Base-by-base conservation (phyloP, 2,888 invertebrate genomes). In the Spilosoma lubricipeda region DNA sequence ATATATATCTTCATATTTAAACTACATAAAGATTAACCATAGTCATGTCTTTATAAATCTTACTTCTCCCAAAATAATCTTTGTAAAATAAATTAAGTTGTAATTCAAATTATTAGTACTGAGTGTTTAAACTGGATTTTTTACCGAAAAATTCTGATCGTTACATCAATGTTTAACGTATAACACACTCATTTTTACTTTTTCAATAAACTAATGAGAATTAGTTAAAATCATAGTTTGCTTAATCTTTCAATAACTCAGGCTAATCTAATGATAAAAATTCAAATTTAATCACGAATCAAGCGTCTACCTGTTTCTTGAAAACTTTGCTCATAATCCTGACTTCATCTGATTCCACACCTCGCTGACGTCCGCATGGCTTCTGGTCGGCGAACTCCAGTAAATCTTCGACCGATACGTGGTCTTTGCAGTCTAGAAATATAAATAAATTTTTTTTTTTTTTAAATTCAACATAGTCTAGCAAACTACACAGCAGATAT, bases 391-490 rank as follows among this genome's bases (percentile, higher is more conserved):
- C 98, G 88, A 99, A 99, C 90, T 99, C 98, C 73, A 99, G 92
- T 74, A 99, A 94, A 93, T 99, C 99, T 91, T 99, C 99, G 85
- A 98, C 99, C 69, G 98, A 98, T 1, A 99, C 99, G 84, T 98
- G 98, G 88, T 98, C 98, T 68, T 89, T 82, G 80, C 97, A 96
- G 84, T 96, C 88, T 90, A 83, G 11, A 85, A 86, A 75, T 30
- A 30, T 27, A 70, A 1, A 9, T 33, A 30, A 33, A 33, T 33
- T 3, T 33, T 33, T 33, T 33, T 33, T 33, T 33, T 33, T 33
- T 33, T 3, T 4, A 33, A 33, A 2, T 2, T 33, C 36, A 36
- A 36, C 36, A 36, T 36, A 36, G 7, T 5, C 36, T 7, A 36
- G 36, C 36, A 36, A 36, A 36, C 36, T 36, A 36, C 5, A 7